Evolutionary conservation across 1,140 invertebrate genomes (phyloP).

Genomic region (Pachyrhynchus sulphureomaculatus): DNA sequence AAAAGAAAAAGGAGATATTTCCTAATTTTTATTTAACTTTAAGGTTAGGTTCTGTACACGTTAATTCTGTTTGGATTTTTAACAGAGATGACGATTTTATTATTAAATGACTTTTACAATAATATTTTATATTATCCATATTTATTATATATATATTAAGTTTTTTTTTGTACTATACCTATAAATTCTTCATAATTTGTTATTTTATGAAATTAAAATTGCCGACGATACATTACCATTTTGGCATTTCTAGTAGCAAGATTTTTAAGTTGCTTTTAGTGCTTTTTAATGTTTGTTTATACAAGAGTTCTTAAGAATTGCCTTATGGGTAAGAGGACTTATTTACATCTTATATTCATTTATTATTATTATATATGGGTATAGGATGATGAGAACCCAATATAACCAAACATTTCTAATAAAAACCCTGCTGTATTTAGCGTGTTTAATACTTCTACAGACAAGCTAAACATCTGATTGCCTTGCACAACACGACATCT

Average conservation of each 20-base stretch:
- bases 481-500: conserved; percentile 49
- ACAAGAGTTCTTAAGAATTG: too few species aligned
- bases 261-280: too few species aligned
- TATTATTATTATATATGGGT: too few species aligned
- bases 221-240: conserved; percentile 8
- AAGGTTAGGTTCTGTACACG: neutral
- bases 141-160: neutral
- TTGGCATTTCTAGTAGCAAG: neutral
- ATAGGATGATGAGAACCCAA: too few species aligned
- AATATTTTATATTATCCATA: too few species aligned
- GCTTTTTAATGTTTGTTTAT: too few species aligned
- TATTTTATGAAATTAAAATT: conserved; percentile 22
- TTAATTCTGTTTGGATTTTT: neutral
- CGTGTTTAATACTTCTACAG: conserved; percentile 31
- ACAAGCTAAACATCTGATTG: conserved; percentile 46
- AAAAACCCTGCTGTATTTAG: too few species aligned
- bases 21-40: too few species aligned
- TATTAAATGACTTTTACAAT: neutral
- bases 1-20: too few species aligned
- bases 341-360: too few species aligned
- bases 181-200: neutral
- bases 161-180: conserved; percentile 14
- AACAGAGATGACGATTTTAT: neutral
- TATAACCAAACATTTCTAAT: too few species aligned
- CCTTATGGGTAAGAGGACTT: too few species aligned